Percentiles rank a stretch among this genome's conserved stretches.
Evolutionary conservation across 2,888 invertebrate genomes (phyloP).

Genomic region (Rotaria magnacalcarata): DNA sequence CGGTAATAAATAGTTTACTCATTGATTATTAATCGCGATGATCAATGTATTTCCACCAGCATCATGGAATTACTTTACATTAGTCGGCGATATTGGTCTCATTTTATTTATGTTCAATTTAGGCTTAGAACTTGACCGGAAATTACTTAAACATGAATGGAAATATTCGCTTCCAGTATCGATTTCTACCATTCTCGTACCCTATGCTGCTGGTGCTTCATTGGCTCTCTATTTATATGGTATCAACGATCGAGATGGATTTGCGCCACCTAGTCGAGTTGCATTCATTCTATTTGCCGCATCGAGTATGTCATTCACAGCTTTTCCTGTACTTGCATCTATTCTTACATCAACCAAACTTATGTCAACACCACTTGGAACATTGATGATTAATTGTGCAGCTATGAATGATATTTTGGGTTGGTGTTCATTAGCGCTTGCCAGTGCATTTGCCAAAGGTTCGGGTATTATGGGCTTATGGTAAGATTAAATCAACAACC

Average conservation of each 20-base stretch:
- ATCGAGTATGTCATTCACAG: not conserved
- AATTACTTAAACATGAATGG: not conserved
- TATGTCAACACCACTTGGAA: not conserved
- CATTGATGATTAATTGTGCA: not conserved
- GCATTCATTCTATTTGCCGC: not conserved
- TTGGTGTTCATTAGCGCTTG: constrained; percentile 1
- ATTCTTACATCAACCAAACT: not conserved
- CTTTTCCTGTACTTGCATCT: not conserved
- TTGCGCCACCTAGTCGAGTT: not conserved
- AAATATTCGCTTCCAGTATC: not conserved
- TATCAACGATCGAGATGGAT: not conserved
- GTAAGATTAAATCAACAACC: not conserved
- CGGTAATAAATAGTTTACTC: not conserved
- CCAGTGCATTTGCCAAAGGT: not conserved
- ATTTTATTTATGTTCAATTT: constrained; percentile 20
- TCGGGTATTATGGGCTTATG: not conserved
- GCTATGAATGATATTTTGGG: not conserved
- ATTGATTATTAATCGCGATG: no score
- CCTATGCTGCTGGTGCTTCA: not conserved
- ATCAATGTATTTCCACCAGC: not conserved
- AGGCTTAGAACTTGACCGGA: not conserved
- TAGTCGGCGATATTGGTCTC: not conserved
- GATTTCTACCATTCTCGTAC: not conserved
- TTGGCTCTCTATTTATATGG: not conserved
- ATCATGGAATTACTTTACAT: constrained; percentile 4